Base-by-base conservation (phyloP, 2,797 vertebrate species). In the Acrossocheilus wenchowensis region DNA sequence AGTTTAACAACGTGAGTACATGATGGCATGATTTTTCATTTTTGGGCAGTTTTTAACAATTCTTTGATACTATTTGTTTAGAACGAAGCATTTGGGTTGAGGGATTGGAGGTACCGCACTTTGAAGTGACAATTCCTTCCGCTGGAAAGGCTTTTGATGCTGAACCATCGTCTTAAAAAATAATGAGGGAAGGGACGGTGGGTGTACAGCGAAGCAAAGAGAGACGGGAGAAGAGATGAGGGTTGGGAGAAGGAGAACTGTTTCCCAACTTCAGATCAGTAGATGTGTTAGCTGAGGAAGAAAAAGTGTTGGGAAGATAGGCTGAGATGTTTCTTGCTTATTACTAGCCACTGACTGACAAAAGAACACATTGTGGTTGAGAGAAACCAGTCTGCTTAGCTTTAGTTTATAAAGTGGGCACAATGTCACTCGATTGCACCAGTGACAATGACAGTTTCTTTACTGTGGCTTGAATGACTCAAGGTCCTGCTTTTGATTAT, bases 61-160 rank as follows among this genome's bases (percentile, higher is more conserved):
- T 93, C 81, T 93, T 90, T 88, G 87, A 92, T 92, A 92, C 87
- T 84, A 91, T 94, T 94, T 92, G 91, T 93, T 92, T 88, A 89
- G 87, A 86, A 91, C 78, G 84, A 69, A 85, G 69, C 64, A 66
- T 90, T 90, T 81, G 66, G 86, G 88, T 88, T 84, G 83, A 89
- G 89, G 86, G 91, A 87, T 45, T 87, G 78, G 86, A 93, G 90
- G 91, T 86, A 87, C 89, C 83, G 86, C 91, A 91, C 90, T 89
- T 82, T 87, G 84, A 86, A 92, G 86, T 92, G 87, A 88, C 85
- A 54, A 80, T 74, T 69, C 88, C 91, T 92, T 92, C 90, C 82
- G 75, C 91, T 88, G 89, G 82, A 5, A 6, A 80, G 36, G 87
- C 81, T 90, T 95, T 95, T 94, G 94, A 95, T 93, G 93, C 91